These are phyloP conservation scores for Abrostola triplasia DNA, from an alignment of 2,888 invertebrate species.

Conservation along the genomic window DNA sequence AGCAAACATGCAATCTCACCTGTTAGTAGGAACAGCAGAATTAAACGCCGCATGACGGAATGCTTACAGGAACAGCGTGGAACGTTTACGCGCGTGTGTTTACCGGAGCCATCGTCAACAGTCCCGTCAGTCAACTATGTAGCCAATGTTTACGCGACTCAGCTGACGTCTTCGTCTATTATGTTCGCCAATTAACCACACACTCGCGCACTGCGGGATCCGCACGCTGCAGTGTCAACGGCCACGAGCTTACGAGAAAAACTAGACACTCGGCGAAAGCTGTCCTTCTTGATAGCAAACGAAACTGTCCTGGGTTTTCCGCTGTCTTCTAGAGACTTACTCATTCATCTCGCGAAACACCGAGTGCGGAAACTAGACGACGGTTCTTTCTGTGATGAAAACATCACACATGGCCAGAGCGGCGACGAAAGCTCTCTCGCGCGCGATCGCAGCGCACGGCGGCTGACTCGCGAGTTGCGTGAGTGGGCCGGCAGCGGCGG, in stretches of 20 bases:
- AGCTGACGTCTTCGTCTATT: conserved; percentile 81
- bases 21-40: conserved; percentile 80
- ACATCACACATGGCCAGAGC: conserved; percentile 85
- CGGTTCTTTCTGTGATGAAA: conserved; percentile 82
- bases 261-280: conserved; percentile 83
- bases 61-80: conserved; percentile 61
- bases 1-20: conserved; percentile 68
- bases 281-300: conserved; percentile 64
- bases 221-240: conserved; percentile 87
- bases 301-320: conserved; percentile 57
- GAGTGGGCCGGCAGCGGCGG: conserved; percentile 75
- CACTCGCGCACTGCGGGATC: conserved; percentile 88
- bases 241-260: conserved; percentile 84
- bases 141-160: conserved; percentile 85
- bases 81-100: conserved; percentile 68
- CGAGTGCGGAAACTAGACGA: conserved; percentile 70
- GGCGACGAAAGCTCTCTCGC: conserved; percentile 72
- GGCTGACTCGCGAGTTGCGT: conserved; percentile 86
- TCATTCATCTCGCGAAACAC: conserved; percentile 74
- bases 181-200: conserved; percentile 85
- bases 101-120: conserved; percentile 75
- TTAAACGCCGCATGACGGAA: conserved; percentile 79
- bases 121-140: conserved; percentile 66
- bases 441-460: conserved; percentile 86
- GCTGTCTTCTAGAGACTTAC: conserved; percentile 59